These are phyloP conservation scores for Tachystola acroxantha DNA, from an alignment of 2,888 invertebrate species.

Conservation along the genomic window DNA sequence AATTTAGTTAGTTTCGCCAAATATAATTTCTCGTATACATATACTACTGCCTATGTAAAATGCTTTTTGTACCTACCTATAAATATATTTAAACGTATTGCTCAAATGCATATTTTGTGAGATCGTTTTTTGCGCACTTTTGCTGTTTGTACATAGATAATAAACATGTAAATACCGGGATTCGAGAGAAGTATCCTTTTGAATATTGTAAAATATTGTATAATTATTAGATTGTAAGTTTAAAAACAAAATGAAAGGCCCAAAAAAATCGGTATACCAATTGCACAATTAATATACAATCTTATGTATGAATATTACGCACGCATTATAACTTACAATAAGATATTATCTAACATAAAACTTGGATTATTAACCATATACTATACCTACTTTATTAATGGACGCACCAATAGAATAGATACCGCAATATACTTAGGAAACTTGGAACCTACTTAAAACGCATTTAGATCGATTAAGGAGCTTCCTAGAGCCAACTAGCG, in stretches of 20 bases:
- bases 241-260: conserved; percentile 59
- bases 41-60: conserved; percentile 29
- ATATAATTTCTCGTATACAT: conserved; percentile 5
- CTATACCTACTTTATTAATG: conserved; percentile 7
- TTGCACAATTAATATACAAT: conserved; percentile 68
- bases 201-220: conserved; percentile 29
- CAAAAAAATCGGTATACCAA: conserved; percentile 70
- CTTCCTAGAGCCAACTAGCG: no score
- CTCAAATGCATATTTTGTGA: conserved; percentile 78
- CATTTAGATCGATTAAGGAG: not conserved
- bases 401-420: conserved; percentile 15
- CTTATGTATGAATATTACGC: conserved; percentile 46
- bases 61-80: conserved; percentile 68
- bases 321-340: conserved; percentile 33
- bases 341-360: conserved; percentile 25
- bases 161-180: conserved; percentile 44
- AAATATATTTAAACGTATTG: conserved; percentile 72
- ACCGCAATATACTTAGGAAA: conserved; percentile 8
- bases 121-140: conserved; percentile 75
- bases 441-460: conserved; percentile 3
- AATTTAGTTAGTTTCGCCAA: not conserved
- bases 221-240: conserved; percentile 42
- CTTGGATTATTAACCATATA: conserved; percentile 21
- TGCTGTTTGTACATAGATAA: conserved; percentile 70
- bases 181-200: conserved; percentile 52